Evolutionary conservation across 2,888 invertebrate genomes (phyloP).

Genomic region (Eucera pruinosa): DNA sequence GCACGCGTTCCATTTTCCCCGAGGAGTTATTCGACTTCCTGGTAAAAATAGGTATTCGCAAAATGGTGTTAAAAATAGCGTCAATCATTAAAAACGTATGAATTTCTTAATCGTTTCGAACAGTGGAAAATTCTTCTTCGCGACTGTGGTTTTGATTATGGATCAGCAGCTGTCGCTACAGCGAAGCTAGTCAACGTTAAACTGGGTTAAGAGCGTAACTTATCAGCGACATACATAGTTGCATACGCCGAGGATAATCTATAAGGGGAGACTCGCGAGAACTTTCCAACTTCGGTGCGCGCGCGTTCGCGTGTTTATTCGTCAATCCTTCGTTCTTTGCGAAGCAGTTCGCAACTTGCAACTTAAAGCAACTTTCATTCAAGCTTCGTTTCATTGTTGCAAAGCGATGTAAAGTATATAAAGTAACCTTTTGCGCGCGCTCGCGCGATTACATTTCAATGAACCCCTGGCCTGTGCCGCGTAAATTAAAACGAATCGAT

Average conservation of each 20-base stretch:
- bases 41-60: no score
- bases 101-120: no score
- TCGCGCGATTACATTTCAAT: conserved; percentile 11
- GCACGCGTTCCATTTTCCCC: no score
- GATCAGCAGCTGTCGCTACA: neutral
- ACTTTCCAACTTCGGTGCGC: conserved; percentile 51
- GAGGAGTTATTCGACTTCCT: no score
- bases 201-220: conserved; percentile 21
- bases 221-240: conserved; percentile 17
- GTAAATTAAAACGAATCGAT: conserved; percentile 41
- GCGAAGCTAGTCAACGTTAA: conserved; percentile 9
- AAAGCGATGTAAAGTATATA: no score
- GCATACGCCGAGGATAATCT: conserved; percentile 6
- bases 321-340: conserved; percentile 3
- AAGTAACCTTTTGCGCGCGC: no score
- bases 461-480: conserved; percentile 8
- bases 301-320: no score
- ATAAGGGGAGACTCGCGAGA: conserved; percentile 29
- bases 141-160: neutral
- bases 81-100: no score
- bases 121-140: neutral
- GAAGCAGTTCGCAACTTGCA: conserved; percentile 5
- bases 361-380: conserved; percentile 50
- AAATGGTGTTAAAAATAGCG: no score
- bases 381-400: no score